Evolutionary conservation across 2,888 invertebrate genomes (phyloP).

Genomic region (Thymelicus acteon): DNA sequence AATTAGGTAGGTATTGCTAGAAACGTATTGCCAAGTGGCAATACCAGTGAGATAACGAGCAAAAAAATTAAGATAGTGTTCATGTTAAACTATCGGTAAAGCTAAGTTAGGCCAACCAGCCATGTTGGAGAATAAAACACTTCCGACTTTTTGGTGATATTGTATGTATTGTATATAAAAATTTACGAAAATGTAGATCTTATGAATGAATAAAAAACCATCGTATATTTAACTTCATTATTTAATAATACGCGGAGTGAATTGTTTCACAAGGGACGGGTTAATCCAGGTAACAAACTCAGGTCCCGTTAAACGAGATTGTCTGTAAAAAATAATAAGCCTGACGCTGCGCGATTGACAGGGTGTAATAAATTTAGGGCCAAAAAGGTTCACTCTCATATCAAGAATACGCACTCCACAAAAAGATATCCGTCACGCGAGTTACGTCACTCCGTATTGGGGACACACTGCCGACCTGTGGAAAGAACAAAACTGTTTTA

Average conservation of each 20-base stretch:
- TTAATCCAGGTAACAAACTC: background rate
- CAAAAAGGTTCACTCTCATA: constrained; percentile 40
- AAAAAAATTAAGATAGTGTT: too few relatives aligned
- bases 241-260: background rate
- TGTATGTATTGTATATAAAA: too few relatives aligned
- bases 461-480: constrained; percentile 47
- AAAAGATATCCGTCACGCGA: constrained; percentile 46
- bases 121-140: too few relatives aligned
- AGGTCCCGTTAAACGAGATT: constrained; percentile 8
- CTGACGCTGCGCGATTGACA: constrained; percentile 33
- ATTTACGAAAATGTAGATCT: background rate
- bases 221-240: background rate
- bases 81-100: too few relatives aligned
- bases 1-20: too few relatives aligned
- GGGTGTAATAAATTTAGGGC: constrained; percentile 41
- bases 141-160: too few relatives aligned
- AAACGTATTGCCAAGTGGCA: too few relatives aligned
- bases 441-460: constrained; percentile 39
- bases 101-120: too few relatives aligned
- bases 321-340: constrained; percentile 33
- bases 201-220: background rate
- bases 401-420: constrained; percentile 43
- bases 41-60: too few relatives aligned
- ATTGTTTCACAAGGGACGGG: background rate
- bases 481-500: constrained; percentile 44